Evolutionary conservation across 2,797 vertebrate genomes (phyloP), one percentile per base, ranked within the genome.

Genomic region (Chelon auratus): DNA sequence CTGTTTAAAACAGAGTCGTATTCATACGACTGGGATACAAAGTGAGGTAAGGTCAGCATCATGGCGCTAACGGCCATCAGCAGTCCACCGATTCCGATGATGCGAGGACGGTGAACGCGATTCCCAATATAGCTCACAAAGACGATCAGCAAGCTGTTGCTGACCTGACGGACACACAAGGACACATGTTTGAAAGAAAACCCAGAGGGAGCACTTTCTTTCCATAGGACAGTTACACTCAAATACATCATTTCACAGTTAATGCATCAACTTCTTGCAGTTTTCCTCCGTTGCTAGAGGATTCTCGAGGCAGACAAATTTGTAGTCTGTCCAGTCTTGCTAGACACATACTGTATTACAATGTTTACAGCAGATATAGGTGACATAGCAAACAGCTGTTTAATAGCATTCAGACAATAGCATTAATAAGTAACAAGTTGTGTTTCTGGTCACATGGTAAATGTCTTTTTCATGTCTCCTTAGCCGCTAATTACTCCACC

Each of bases 41-140:
- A 99, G 93, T 99, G 98, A 17, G 98, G 97, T 76, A 99, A 92
- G 13, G 97, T 95, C 54, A 99, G 93, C 57, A 99, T 85, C 75
- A 97, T 89, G 1, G 97, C 96, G 0, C 97, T 98, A 56, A 95
- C 62, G 0, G 96, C 95, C 92, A 99, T 96, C 78, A 99, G 90
- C 17, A 99, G 88, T 2, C 96, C 97, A 0, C 98, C 97, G 0
- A 95, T 0, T 2, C 97, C 98, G 0, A 99, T 99, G 33, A 96
- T 1, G 3, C 96, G 93, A 0, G 98, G 98, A 5, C 98, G 96
- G 85, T 99, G 96, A 11, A 99, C 95, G 0, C 96, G 93, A 64
- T 94, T 95, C 75, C 98, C 98, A 0, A 99, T 96, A 93, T 99
- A 99, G 94, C 97, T 99, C 83, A 99, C 94, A 0, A 99, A 99